phyloP scores from a whole-genome alignment of 2,888 invertebrate species.

The Minunthozetes semirufus region DNA sequence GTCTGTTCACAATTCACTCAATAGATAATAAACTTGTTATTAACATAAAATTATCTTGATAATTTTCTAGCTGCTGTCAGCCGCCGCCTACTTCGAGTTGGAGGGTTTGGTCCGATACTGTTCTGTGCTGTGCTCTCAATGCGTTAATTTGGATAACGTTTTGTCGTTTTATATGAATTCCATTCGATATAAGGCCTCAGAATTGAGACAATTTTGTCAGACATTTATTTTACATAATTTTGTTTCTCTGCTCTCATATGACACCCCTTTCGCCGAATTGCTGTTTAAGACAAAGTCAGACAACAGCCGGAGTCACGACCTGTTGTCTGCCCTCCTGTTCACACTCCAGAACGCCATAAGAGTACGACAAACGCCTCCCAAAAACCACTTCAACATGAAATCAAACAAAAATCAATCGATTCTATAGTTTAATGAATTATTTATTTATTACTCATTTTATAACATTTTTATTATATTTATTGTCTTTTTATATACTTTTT shows the following conservation, averaged over 20 bases:
- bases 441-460: too few relatives aligned
- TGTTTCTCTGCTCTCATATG: constrained; percentile 85
- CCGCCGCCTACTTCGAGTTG: constrained; percentile 83
- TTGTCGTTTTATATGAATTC: constrained; percentile 89
- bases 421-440: background rate
- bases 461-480: too few relatives aligned
- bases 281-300: constrained; percentile 74
- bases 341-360: constrained; percentile 66
- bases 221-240: constrained; percentile 83
- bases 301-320: constrained; percentile 70
- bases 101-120: constrained; percentile 76
- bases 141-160: constrained; percentile 77
- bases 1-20: constrained; percentile 37
- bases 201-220: constrained; percentile 80
- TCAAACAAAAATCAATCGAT: background rate
- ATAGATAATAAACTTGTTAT: background rate
- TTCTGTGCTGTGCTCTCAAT: constrained; percentile 73
- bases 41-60: background rate
- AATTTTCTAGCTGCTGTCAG: constrained; percentile 63
- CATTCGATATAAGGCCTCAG: constrained; percentile 80
- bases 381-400: background rate
- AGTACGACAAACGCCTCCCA: constrained; percentile 33
- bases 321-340: constrained; percentile 68
- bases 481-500: too few relatives aligned
- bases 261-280: constrained; percentile 78